A percentile compares a stretch with the other conserved stretches of the same genome.
Conservation (phyloP, 2,888 invertebrate species). For the Macrostomum cliftonense region DNA sequence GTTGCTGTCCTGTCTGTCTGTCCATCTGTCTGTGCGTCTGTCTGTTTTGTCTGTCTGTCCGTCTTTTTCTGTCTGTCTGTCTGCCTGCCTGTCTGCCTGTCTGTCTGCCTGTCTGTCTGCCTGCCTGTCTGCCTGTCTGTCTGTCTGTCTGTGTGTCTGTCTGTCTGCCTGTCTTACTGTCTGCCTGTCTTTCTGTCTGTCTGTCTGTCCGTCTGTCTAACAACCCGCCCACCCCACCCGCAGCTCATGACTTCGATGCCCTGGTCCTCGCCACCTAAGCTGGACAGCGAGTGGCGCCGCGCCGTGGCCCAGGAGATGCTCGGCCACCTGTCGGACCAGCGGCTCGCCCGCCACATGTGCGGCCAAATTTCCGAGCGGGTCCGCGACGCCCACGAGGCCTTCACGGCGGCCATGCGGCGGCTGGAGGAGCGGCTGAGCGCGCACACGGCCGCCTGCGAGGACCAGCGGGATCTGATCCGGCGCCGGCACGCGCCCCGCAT, state of each 20-base stretch:
- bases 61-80: neutral
- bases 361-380: conserved; percentile 57
- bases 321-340: conserved; percentile 49
- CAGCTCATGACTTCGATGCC: conserved; percentile 47
- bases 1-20: no score
- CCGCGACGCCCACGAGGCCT: conserved; percentile 56
- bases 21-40: no score
- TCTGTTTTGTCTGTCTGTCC: neutral
- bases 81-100: no score
- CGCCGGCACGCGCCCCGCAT: conserved; percentile 60
- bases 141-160: no score
- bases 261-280: conserved; percentile 43
- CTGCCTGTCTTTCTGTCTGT: no score
- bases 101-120: no score
- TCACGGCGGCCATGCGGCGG: conserved; percentile 49
- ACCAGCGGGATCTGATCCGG: conserved; percentile 44
- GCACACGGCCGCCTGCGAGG: conserved; percentile 58
- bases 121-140: no score
- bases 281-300: conserved; percentile 49
- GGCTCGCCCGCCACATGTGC: conserved; percentile 54
- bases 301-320: conserved; percentile 52
- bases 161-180: no score
- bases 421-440: conserved; percentile 51
- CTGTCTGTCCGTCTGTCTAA: no score
- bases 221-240: no score